Evolutionary conservation across 1,140 invertebrate species (phyloP), one percentile per base, ranked within the genome.

Genomic region (Drosophila sucinea): DNA sequence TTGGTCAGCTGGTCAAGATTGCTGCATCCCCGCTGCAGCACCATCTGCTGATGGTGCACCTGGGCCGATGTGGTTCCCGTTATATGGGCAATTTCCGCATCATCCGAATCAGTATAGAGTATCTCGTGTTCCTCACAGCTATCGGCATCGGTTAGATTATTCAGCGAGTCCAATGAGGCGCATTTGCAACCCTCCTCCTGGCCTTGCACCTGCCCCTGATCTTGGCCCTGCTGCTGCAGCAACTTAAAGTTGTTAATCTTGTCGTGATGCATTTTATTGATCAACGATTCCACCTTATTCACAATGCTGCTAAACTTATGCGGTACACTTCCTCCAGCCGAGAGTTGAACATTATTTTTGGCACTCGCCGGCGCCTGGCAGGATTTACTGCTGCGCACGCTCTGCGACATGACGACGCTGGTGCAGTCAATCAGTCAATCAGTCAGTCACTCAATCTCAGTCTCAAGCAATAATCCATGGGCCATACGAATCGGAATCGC

Each of bases 151-250:
- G 94, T 95, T 10, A 94, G 94, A 89, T 95, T 95, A 44, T 95
- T 95, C 3, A 95, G 92, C 32, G 94, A 95, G 87, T 95, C 95
- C 7, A 95, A 82, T 1, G 94, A 95, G 32, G 94, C 93, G 10
- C 94, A 93, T n/a, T 94, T 92, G 90, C 77, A 79, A 10, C 65
- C 64, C 29, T 61, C 33, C 17, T 69, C 61, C 10, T 58, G 54
- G 0, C 67, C 51, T 25, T 25, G 55, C n/a, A 10, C 6, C 29
- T 60, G 67, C n/a, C 38, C 25, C 3, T 67, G 58, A 51, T 82
- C 47, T 7, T 67, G 73, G 4, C 67, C 63, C 33, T 82, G 81
- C 55, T 89, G 81, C 29, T 89, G 84, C 10, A 85, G 63, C 57
- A 83, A 17, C 60, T 82, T 84, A 4, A 84, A 77, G 69, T 84